Conservation (phyloP, 1,140 invertebrate species). For the Lepeophtheirus salmonis region DNA sequence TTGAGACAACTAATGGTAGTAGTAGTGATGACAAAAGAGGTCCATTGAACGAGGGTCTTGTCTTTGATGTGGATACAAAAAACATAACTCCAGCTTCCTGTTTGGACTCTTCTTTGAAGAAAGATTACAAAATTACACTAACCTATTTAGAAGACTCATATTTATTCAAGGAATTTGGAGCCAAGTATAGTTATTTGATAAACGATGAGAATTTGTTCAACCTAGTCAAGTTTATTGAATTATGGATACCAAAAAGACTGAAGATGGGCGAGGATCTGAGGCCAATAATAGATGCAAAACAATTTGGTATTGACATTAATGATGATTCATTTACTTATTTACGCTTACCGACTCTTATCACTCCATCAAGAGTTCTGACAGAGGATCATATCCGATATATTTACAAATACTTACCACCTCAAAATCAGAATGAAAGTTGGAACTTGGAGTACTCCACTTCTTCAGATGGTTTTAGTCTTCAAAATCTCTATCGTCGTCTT, state of each 20-base stretch:
- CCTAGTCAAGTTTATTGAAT: neutral
- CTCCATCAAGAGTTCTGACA: neutral
- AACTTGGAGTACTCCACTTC: slow-evolving; percentile 4
- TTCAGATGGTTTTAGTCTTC: slow-evolving; percentile 6
- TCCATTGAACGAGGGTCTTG: no score
- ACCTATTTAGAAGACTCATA: no score
- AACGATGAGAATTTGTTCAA: neutral
- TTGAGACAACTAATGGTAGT: no score
- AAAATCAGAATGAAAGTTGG: neutral
- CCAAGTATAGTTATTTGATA: neutral
- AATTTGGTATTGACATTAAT: neutral
- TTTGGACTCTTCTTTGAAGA: no score
- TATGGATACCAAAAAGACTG: neutral
- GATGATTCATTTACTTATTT: neutral
- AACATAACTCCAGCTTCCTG: no score
- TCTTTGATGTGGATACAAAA: no score
- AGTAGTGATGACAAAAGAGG: no score
- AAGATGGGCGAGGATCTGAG: neutral
- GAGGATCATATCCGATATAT: neutral
- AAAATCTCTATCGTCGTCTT: slow-evolving; percentile 2
- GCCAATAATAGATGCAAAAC: neutral
- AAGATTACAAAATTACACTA: no score
- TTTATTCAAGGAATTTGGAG: neutral
- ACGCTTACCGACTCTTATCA: neutral
- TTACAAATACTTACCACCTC: neutral